Conservation (phyloP, 2,888 invertebrate species). For the Sthenelais limicola region DNA sequence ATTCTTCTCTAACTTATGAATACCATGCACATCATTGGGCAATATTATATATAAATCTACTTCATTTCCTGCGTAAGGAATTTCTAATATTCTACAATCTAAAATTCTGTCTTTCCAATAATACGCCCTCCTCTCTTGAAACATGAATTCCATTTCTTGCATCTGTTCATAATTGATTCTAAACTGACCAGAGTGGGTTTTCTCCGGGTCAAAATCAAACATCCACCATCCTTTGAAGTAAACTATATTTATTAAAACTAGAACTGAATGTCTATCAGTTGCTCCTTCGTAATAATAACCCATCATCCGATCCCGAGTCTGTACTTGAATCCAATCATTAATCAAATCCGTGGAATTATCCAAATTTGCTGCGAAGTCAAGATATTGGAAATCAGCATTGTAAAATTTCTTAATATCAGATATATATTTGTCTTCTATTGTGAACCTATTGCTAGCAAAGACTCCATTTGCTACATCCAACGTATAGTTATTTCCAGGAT, state of each 20-base stretch:
- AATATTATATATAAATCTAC: conserved; percentile 18
- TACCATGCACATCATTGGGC: conserved; percentile 14
- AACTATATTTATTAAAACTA: background rate
- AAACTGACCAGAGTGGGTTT: conserved; percentile 1
- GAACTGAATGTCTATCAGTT: background rate
- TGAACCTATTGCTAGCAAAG: conserved; percentile 15
- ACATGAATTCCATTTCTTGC: conserved; percentile 26
- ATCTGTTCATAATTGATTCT: conserved; percentile 6
- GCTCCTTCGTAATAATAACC: background rate
- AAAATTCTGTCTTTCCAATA: conserved; percentile 8
- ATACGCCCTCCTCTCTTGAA: background rate
- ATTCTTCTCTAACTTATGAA: background rate
- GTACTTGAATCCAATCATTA: conserved; percentile 5
- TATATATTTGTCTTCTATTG: background rate
- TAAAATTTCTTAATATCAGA: background rate
- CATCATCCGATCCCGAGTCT: conserved; percentile 1
- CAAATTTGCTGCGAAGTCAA: background rate
- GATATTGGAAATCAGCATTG: background rate
- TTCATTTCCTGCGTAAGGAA: conserved; percentile 5
- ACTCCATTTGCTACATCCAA: conserved; percentile 22
- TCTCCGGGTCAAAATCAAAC: conserved; percentile 25
- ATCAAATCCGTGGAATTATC: conserved; percentile 16
- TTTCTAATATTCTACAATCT: conserved; percentile 5
- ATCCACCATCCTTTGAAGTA: conserved; percentile 31
- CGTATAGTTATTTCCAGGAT: conserved; percentile 23